phyloP scores from a whole-genome alignment of 2,888 invertebrate species.

The Ischnus inquisitorius region DNA sequence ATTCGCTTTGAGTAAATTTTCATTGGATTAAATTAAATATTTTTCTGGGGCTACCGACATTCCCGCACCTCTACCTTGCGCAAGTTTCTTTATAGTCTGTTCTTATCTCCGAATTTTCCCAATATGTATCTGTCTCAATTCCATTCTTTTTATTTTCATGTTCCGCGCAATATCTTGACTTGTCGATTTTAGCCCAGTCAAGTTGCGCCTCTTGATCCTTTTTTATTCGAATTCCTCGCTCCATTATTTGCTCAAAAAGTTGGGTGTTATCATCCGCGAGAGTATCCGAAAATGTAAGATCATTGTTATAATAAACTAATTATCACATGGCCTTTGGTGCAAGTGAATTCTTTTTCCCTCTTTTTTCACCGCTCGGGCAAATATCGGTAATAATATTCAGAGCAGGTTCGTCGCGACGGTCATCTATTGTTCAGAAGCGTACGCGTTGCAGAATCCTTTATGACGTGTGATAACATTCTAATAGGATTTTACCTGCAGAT shows the following conservation, averaged over 20 bases:
- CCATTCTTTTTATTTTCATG: constrained; percentile 25
- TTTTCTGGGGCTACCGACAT: constrained; percentile 37
- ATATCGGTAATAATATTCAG: too few species aligned
- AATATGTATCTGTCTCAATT: constrained; percentile 11
- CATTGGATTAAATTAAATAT: too few species aligned
- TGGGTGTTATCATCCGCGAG: background rate
- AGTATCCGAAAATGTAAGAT: background rate
- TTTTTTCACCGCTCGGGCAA: too few species aligned
- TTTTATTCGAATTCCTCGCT: constrained; percentile 6
- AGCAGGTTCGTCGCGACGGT: too few species aligned
- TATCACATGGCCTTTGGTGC: too few species aligned
- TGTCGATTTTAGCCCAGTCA: constrained; percentile 18
- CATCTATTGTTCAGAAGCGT: too few species aligned
- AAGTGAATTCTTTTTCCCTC: too few species aligned
- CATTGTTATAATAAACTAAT: too few species aligned
- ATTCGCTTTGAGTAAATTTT: too few species aligned
- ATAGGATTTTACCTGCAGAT: too few species aligned
- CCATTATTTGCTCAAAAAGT: background rate
- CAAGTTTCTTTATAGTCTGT: constrained; percentile 29
- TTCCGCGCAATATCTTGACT: constrained; percentile 40
- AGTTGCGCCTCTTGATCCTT: constrained; percentile 36
- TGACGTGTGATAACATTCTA: too few species aligned
- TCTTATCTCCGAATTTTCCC: constrained; percentile 21
- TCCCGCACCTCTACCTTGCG: constrained; percentile 56
- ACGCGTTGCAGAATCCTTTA: too few species aligned